phyloP scores from a whole-genome alignment of 1,140 invertebrate species.

The Melipona quadrifasciata region DNA sequence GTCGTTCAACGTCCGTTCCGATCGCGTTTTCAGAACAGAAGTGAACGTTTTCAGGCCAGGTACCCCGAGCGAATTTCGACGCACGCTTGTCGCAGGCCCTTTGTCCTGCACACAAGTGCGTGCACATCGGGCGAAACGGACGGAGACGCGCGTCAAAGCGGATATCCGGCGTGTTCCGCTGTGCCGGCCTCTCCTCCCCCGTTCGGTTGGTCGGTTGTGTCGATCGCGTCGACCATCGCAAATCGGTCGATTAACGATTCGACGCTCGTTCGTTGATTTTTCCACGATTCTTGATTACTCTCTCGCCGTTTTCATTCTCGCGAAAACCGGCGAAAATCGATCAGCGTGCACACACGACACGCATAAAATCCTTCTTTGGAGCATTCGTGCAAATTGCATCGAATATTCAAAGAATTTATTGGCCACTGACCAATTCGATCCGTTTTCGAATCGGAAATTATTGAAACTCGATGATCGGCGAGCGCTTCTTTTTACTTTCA shows the following conservation, averaged over 20 bases:
- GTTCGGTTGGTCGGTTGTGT: slow-evolving; percentile 13
- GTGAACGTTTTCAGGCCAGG: slow-evolving; percentile 14
- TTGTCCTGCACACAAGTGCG: slow-evolving; percentile 54
- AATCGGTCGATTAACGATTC: slow-evolving; percentile 39
- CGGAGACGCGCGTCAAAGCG: slow-evolving; percentile 65
- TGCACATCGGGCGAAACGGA: slow-evolving; percentile 18
- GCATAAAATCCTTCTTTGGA: neutral
- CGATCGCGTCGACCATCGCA: slow-evolving; percentile 35
- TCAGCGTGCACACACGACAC: neutral
- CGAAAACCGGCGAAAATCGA: neutral
- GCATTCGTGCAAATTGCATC: neutral
- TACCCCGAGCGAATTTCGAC: slow-evolving; percentile 52
- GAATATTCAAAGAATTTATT: neutral
- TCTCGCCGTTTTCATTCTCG: neutral
- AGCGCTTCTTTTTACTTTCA: neutral
- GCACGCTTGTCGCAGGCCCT: slow-evolving; percentile 46
- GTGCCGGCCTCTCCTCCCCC: slow-evolving; percentile 48
- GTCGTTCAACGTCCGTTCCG: slow-evolving; percentile 13
- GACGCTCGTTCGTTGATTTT: slow-evolving; percentile 1
- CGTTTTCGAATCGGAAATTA: neutral
- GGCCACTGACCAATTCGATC: too few species aligned
- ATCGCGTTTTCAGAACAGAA: slow-evolving; percentile 26
- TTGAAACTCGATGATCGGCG: neutral
- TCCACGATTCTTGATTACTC: neutral
- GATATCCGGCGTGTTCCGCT: slow-evolving; percentile 80